Conservation (phyloP, 2,888 invertebrate genomes). For the Scelioninae gen. 2 region DNA sequence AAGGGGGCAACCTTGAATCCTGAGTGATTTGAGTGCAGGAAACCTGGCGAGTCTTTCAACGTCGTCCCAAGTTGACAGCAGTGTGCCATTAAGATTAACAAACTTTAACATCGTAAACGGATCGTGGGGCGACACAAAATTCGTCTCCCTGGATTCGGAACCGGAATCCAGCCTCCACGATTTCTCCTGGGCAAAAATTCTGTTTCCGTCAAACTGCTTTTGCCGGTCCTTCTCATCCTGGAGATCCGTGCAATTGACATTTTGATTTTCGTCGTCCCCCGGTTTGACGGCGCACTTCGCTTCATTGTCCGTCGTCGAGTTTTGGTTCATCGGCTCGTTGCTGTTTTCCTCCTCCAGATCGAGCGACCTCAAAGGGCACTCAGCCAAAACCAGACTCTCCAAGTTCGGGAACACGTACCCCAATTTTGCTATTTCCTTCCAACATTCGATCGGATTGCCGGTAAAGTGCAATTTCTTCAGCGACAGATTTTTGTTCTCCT, state of each 20-base stretch:
- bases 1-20: conserved; percentile 85
- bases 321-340: conserved; percentile 51
- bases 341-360: conserved; percentile 69
- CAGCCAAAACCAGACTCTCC: conserved; percentile 89
- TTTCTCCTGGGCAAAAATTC: conserved; percentile 60
- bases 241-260: conserved; percentile 64
- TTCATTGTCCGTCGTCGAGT: conserved; percentile 37
- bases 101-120: conserved; percentile 82
- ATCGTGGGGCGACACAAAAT: conserved; percentile 68
- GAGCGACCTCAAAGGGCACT: conserved; percentile 84
- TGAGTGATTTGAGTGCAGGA: conserved; percentile 87
- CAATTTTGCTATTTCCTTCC: conserved; percentile 89
- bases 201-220: conserved; percentile 67
- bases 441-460: conserved; percentile 89
- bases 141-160: conserved; percentile 76
- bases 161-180: conserved; percentile 78
- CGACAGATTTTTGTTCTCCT: conserved; percentile 78
- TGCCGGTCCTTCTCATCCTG: conserved; percentile 63
- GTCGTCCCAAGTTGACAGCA: conserved; percentile 90
- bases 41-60: conserved; percentile 90
- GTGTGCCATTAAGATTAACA: conserved; percentile 90
- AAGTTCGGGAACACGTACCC: conserved; percentile 91
- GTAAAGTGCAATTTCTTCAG: conserved; percentile 90
- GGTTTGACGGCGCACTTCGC: conserved; percentile 31
- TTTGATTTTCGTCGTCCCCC: conserved; percentile 66